phyloP scores from a whole-genome alignment of 2,113 vertebrate genomes.

The Mirounga angustirostris region DNA sequence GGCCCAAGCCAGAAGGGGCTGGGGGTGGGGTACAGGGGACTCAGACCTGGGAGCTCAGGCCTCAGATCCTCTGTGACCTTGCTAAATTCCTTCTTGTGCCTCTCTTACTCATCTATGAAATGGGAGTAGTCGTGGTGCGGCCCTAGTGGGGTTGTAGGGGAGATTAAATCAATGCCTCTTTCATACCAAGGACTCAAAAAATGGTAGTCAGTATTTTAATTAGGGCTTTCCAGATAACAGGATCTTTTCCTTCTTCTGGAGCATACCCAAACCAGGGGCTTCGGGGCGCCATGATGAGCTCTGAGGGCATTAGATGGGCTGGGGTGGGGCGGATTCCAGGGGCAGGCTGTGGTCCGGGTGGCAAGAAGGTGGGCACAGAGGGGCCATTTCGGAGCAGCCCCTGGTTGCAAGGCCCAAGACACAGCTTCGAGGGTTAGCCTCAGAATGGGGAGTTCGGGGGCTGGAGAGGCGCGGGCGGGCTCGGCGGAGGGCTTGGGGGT shows the following conservation, averaged over 20 bases:
- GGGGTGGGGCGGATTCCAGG: background rate
- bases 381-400: background rate
- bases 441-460: rapidly evolving
- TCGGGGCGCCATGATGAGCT: rapidly evolving
- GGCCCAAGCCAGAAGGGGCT: background rate
- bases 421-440: background rate
- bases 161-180: background rate
- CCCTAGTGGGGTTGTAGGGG: background rate
- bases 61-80: background rate
- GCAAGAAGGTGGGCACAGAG: background rate
- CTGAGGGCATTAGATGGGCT: background rate
- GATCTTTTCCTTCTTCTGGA: background rate
- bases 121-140: background rate
- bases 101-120: background rate
- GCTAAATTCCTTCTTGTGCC: background rate
- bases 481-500: too few relatives aligned
- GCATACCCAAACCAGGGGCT: background rate
- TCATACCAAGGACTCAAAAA: background rate
- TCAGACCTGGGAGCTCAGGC: background rate
- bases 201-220: background rate
- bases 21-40: too few relatives aligned
- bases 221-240: background rate
- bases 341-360: background rate
- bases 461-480: too few relatives aligned
- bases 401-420: background rate